Evolutionary conservation across 2,113 vertebrate species (phyloP), one percentile per base, ranked within the genome.

Genomic region (Gambusia affinis): DNA sequence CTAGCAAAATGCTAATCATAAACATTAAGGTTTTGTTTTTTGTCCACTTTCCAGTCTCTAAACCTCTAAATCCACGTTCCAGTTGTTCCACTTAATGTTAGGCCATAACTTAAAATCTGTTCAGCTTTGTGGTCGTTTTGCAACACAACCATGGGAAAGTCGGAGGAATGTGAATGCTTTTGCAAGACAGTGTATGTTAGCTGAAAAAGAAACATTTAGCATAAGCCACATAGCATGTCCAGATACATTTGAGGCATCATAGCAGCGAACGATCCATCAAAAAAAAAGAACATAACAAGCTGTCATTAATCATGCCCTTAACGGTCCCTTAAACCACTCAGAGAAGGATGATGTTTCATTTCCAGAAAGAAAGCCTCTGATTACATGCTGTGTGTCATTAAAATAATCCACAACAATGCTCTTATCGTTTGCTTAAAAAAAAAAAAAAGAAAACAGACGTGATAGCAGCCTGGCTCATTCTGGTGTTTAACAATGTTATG

Each of bases 281-380:
- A 22, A 54, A 44, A 17, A 10, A 22, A 35, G 44, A 70, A 47
- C 27, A 64, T 31, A 12, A 31, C 22, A 0, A 47, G 5, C 51
- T 77, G 4, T 12, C 2, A 78, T 57, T 35, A 62, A 67, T 75
- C 57, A 31, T 3, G 42, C 8, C 0, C 12, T 62, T 78, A 67
- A 75, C 70, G 61, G 77, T 57, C 12, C 66, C 70, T 8, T 44
- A 60, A 30, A 67, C 29, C 33, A 60, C 31, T 35, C 35, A 17
- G 27, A 12, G 60, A 11, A 15, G 61, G 17, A 8, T 28, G 37
- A 69, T 57, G 75, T 68, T 68, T 37, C 66, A 79, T 87, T 1
- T 73, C 27, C 54, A n/a, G 19, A 28, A 57, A n/a, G 8, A 62
- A 72, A 22, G 39, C 17, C 5, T 5, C 60, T 64, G 28, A 72